These are phyloP conservation scores for Anthopleura sola DNA, from an alignment of 64 coral and sea anemone species.

Conservation along the genomic window DNA sequence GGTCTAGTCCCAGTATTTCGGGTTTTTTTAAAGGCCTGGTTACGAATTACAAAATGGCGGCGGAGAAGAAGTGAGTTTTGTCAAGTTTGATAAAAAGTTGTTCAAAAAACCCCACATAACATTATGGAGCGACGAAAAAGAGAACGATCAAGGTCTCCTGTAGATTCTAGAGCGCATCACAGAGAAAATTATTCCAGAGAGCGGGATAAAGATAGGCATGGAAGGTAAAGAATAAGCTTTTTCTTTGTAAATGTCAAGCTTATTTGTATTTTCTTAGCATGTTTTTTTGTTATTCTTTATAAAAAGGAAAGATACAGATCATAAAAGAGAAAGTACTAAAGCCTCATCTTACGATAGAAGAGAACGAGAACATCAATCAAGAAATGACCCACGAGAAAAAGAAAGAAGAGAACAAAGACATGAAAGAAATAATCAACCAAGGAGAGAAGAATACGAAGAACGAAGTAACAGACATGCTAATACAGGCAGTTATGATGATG, in stretches of 20 bases:
- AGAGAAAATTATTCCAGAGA: neutral
- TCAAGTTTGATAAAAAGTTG: neutral
- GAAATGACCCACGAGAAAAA: neutral
- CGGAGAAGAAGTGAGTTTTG: neutral
- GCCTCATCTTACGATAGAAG: neutral
- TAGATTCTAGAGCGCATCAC: neutral
- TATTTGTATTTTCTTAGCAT: neutral
- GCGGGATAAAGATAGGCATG: neutral
- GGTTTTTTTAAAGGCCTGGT: conserved; percentile 12
- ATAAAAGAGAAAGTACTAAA: neutral
- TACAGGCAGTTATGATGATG: neutral
- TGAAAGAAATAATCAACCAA: neutral
- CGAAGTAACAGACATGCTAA: neutral
- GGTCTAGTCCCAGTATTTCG: neutral
- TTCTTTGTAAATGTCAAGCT: neutral
- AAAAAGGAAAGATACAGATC: neutral
- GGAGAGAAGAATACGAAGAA: neutral
- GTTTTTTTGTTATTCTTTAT: neutral
- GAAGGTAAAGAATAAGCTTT: neutral
- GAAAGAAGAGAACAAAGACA: neutral
- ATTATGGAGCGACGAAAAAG: neutral
- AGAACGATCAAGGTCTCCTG: conserved; percentile 11
- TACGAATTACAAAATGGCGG: conserved; percentile 20
- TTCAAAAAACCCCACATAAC: neutral
- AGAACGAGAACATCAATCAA: neutral